phyloP scores from a whole-genome alignment of 2,888 invertebrate genomes.

The Sesia apiformis region DNA sequence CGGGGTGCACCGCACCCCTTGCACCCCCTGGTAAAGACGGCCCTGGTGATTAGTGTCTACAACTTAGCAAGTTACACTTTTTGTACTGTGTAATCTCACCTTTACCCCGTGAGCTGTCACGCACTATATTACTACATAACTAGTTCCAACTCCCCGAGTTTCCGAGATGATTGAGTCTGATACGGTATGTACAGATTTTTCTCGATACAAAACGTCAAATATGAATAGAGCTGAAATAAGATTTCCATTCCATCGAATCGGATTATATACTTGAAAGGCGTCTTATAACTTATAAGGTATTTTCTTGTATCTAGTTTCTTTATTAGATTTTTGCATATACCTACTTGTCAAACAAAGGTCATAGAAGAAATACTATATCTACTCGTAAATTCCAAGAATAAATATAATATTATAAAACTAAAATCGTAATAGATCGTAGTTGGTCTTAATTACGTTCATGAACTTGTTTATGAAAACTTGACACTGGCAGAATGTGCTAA shows the following conservation, averaged over 20 bases:
- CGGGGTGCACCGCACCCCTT: no score
- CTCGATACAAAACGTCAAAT: conserved; percentile 36
- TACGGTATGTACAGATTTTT: conserved; percentile 39
- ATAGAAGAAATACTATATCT: neutral
- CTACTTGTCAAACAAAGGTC: neutral
- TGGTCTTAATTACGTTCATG: no score
- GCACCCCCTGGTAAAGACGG: no score
- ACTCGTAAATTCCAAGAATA: no score
- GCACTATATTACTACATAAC: conserved; percentile 31
- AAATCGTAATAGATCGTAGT: no score
- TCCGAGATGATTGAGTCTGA: conserved; percentile 47
- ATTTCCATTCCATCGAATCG: conserved; percentile 41
- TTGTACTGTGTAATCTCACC: neutral
- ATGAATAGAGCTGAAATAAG: conserved; percentile 46
- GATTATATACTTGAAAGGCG: conserved; percentile 25
- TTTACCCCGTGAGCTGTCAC: conserved; percentile 19
- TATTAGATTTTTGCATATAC: neutral
- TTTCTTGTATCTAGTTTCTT: neutral
- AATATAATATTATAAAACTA: no score
- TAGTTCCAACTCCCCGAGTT: conserved; percentile 20
- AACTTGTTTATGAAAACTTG: no score
- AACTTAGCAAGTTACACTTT: no score
- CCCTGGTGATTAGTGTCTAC: no score
- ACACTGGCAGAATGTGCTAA: no score
- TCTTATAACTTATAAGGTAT: conserved; percentile 2